These are phyloP conservation scores for Cyanoderma ruficeps DNA, from an alignment of 2,113 vertebrate genomes.

Conservation along the genomic window DNA sequence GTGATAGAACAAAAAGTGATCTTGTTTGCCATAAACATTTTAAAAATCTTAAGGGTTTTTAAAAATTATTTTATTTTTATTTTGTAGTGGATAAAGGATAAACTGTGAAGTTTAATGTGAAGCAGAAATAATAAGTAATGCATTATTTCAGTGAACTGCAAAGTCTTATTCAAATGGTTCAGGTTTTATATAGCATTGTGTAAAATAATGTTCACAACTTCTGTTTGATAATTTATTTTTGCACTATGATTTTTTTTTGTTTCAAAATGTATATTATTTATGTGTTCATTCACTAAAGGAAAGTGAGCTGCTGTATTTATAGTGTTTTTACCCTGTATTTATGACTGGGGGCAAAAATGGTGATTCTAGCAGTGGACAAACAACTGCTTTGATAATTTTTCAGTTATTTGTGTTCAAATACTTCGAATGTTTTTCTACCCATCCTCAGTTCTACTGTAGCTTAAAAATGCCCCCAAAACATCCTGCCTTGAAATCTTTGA, in stretches of 20 bases:
- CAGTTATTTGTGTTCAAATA: conserved; percentile 23
- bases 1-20: conserved; percentile 61
- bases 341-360: conserved; percentile 27
- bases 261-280: conserved; percentile 70
- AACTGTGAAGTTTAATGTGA: conserved; percentile 73
- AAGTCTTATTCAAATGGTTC: conserved; percentile 72
- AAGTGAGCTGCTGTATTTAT: conserved; percentile 69
- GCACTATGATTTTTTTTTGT: conserved; percentile 71
- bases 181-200: conserved; percentile 73
- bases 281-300: conserved; percentile 59
- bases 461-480: not conserved
- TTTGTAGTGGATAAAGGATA: conserved; percentile 60
- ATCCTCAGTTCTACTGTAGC: not conserved
- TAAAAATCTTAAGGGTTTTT: conserved; percentile 34
- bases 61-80: conserved; percentile 62
- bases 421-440: conserved; percentile 33
- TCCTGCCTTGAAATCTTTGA: not conserved
- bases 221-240: conserved; percentile 80
- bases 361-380: conserved; percentile 34
- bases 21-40: conserved; percentile 66
- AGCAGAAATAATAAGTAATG: conserved; percentile 60
- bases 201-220: conserved; percentile 72
- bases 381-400: conserved; percentile 41
- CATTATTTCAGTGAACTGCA: conserved; percentile 70
- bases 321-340: conserved; percentile 51